Evolutionary conservation across 2,797 vertebrate species (phyloP), one percentile per base, ranked within the genome.

Genomic region (Naso thynnoides): DNA sequence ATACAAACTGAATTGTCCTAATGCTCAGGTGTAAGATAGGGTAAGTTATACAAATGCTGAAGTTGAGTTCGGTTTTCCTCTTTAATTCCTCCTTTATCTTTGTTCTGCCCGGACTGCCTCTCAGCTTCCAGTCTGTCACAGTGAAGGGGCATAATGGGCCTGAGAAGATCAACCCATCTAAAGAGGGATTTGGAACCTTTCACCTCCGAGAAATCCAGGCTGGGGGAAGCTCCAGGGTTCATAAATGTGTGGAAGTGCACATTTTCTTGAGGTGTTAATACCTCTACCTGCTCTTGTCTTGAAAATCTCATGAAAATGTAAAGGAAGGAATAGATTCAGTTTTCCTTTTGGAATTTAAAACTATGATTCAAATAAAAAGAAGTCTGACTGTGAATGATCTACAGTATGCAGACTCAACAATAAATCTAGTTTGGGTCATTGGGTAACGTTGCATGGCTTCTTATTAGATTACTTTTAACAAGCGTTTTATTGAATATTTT

Each of bases 101-200:
- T 86, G 83, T 86, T 93, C 86, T 79, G 72, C 89, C 74, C 60
- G 47, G 79, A 85, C 85, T 89, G 86, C 70, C 84, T 92, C 86
- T 85, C 84, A 66, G 89, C 91, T 88, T 90, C 90, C 86, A 87
- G 79, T 86, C 92, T 92, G 91, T 88, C 90, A 90, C 90, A 81
- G 74, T 85, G 89, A 89, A 90, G 89, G 83, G 83, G 87, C 84
- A 87, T 94, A 93, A 94, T 92, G 78, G 89, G 88, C 87, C 93
- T 93, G 89, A 94, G 87, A 89, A 95, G 94, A 94, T 95, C 91
- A 94, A 90, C 90, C 83, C 86, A 85, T 94, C 92, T 93, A 92
- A 92, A 93, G 91, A 88, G 90, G 92, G 90, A 94, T 95, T 93
- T 91, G 89, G 77, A 92, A 93, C 92, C 91, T 93, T 92, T 95